These are phyloP conservation scores for Paralvinella palmiformis DNA, from an alignment of 1,140 invertebrate species.

Conservation along the genomic window DNA sequence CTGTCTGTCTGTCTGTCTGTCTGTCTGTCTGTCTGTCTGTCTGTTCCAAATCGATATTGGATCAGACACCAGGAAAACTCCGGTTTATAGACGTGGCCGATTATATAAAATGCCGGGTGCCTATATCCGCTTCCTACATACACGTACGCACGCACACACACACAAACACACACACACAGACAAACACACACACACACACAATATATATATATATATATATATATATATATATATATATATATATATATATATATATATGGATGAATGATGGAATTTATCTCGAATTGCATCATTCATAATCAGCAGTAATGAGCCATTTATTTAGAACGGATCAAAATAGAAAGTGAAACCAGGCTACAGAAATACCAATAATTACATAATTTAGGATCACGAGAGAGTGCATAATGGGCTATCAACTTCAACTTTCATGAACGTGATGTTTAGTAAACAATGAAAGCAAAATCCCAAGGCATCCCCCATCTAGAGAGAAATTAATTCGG, in stretches of 20 bases:
- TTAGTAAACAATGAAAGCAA: not conserved
- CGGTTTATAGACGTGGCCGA: too few species aligned
- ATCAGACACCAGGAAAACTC: too few species aligned
- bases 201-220: not conserved
- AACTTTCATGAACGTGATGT: not conserved
- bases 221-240: conserved; percentile 7
- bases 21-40: conserved; percentile 20
- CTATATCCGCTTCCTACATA: too few species aligned
- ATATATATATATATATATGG: not conserved
- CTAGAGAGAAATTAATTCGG: not conserved
- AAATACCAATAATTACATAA: too few species aligned
- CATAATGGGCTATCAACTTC: not conserved
- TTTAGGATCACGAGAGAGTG: too few species aligned
- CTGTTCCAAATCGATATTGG: too few species aligned
- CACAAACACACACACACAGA: too few species aligned
- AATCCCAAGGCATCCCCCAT: not conserved
- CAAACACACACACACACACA: not conserved
- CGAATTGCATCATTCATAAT: not conserved
- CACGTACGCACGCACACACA: too few species aligned
- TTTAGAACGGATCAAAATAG: too few species aligned
- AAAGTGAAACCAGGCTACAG: too few species aligned
- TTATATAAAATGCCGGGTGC: too few species aligned
- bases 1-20: conserved; percentile 20
- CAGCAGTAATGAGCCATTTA: not conserved
- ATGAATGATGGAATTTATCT: not conserved